Base-by-base conservation (phyloP, 2,113 vertebrate species). In the Dendrocopos noguchii region DNA sequence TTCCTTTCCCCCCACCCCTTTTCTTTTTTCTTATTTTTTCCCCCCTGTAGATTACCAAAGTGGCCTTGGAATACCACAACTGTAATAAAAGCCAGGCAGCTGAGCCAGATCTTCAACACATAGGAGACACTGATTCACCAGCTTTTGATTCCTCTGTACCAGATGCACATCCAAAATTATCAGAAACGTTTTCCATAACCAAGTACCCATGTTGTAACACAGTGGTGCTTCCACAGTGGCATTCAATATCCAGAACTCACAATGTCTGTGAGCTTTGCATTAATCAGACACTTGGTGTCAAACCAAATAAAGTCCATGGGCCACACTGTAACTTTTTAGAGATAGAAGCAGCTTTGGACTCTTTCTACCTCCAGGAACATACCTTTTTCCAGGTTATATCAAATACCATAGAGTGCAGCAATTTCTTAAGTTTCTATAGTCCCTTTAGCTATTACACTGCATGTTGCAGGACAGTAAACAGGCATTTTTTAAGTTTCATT, bases 1-100 rank as follows among this genome's bases (percentile, higher is more conserved):
- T 59, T 57, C 6, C 24, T 4, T 72, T 52, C 22, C 22, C 47
- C 22, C 20, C 47, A 50, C 50, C 22, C 50, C 21, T 27, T 22
- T 27, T 25, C 10, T 25, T 47, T 79, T 22, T 25, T 92, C 31
- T 10, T 19, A 21, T 3, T 16, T 10, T 39, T 33, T 36, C 18
- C 18, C 5, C 7, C 4, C 72, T 79, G n/a, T 87, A 99, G 99
- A 97, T 99, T 93, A 98, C 98, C 77, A 98, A 98, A 94, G 93
- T 99, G 91, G 99, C 98, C 83, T 95, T 99, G 95, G 98, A 98
- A 66, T 99, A 99, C 93, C 98, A 98, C 96, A 98, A 97, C 90
- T 99, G 99, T 97, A 97, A 97, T 6, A 78, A 95, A 91, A 97
- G 96, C 95, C 96, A 90, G 68, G 91, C 80, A 85, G 88, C 96